Conservation (phyloP, 23 tunicate genomes). For the Aplidium turbinatum region DNA sequence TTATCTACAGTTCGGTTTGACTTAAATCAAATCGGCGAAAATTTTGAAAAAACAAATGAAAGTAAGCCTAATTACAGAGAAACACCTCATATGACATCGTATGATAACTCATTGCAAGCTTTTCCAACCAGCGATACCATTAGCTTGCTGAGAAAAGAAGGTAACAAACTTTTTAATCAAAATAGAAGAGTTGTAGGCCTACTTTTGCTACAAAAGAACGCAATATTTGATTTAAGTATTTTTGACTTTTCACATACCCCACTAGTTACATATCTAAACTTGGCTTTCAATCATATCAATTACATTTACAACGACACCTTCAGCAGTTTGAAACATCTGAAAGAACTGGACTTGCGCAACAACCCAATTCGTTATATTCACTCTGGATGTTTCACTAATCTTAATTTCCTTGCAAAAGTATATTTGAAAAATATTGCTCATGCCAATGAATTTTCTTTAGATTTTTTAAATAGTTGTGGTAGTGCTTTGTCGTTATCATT, state of each 20-base stretch:
- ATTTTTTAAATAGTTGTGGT: background rate
- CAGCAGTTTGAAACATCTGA: background rate
- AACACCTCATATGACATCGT: no score
- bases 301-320: constrained; percentile 6
- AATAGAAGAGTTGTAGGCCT: no score
- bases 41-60: no score
- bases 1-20: background rate
- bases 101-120: background rate
- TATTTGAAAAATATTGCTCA: background rate
- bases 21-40: background rate
- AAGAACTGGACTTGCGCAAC: constrained; percentile 1
- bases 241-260: background rate
- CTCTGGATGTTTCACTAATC: background rate
- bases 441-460: background rate
- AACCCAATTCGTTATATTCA: constrained; percentile 27
- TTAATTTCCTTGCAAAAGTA: background rate
- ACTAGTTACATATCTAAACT: background rate
- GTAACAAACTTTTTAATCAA: no score
- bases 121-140: background rate
- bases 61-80: no score
- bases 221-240: background rate
- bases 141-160: background rate
- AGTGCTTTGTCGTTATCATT: no score
- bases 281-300: constrained; percentile 26
- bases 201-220: no score